Evolutionary conservation across 1,140 invertebrate species (phyloP).

Genomic region (Steinernema feltiae): DNA sequence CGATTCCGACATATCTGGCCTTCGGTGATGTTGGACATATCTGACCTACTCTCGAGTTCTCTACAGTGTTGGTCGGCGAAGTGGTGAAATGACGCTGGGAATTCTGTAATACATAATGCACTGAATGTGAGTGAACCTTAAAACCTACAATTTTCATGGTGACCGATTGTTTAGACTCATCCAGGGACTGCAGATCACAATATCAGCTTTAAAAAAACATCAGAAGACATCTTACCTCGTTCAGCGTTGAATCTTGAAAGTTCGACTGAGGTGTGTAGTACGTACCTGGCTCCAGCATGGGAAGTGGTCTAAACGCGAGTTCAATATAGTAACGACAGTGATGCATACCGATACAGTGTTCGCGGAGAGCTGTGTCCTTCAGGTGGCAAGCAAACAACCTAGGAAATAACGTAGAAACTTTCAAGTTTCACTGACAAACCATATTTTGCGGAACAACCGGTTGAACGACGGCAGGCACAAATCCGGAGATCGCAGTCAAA

Average conservation of each 20-base stretch:
- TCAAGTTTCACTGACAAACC: neutral
- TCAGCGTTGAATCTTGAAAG: slow-evolving; percentile 3
- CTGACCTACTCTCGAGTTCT: neutral
- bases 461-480: neutral
- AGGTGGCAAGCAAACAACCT: neutral
- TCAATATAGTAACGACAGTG: no score
- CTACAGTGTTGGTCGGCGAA: neutral
- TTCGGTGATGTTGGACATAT: neutral
- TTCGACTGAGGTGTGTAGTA: neutral
- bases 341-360: neutral
- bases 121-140: neutral
- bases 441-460: neutral
- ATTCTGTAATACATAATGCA: neutral
- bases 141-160: slow-evolving; percentile 1
- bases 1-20: neutral
- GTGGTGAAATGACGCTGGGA: neutral
- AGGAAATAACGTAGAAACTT: neutral
- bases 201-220: neutral
- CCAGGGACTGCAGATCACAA: neutral
- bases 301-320: no score
- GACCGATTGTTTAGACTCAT: neutral
- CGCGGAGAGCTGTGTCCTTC: neutral
- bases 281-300: no score
- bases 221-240: neutral
- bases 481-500: neutral